phyloP scores from a whole-genome alignment of 2,888 invertebrate species.

The Conus canariensis region DNA sequence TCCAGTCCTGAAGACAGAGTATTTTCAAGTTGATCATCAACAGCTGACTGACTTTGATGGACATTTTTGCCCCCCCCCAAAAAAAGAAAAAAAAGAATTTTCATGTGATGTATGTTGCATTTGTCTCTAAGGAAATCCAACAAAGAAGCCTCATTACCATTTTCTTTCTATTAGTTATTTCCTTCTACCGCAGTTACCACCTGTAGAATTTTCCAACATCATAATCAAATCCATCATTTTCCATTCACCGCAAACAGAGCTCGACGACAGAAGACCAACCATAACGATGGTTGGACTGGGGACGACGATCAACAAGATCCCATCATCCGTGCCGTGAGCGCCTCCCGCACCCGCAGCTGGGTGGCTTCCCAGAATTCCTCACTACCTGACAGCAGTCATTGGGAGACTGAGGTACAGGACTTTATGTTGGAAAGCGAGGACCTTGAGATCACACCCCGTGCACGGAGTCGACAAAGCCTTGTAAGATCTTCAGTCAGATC shows the following conservation, averaged over 20 bases:
- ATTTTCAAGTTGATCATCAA: no score
- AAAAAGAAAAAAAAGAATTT: no score
- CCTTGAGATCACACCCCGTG: slow-evolving; percentile 23
- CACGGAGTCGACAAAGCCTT: neutral
- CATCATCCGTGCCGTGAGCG: neutral
- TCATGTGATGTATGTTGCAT: no score
- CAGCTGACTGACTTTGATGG: no score
- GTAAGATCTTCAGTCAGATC: neutral
- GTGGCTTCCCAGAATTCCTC: slow-evolving; percentile 41
- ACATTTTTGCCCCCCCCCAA: no score
- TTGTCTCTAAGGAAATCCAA: no score
- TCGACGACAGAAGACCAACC: neutral
- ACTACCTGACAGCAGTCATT: slow-evolving; percentile 50
- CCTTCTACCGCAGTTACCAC: no score
- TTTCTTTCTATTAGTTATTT: no score
- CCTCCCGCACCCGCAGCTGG: slow-evolving; percentile 32
- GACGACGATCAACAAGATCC: slow-evolving; percentile 21
- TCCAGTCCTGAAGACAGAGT: no score
- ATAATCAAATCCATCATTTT: no score
- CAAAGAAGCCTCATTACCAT: no score
- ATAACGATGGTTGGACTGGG: neutral
- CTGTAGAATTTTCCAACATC: no score
- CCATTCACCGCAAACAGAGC: neutral
- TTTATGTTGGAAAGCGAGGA: slow-evolving; percentile 36
- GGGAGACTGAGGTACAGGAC: slow-evolving; percentile 51